Base-by-base conservation (phyloP, 2,888 invertebrate genomes). In the Schrankia costaestrigalis region DNA sequence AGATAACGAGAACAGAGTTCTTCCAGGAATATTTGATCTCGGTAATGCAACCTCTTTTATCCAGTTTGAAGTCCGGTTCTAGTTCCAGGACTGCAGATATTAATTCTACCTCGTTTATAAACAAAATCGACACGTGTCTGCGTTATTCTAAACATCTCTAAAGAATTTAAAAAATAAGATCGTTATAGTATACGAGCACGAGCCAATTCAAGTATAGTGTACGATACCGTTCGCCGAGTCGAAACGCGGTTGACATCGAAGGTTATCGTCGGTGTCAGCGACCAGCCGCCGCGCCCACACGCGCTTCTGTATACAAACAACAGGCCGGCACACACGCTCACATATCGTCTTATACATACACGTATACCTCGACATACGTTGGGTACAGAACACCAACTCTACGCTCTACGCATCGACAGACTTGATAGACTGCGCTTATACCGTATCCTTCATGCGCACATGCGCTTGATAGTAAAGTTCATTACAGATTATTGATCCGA, bases 261-360 rank as follows among this genome's bases (percentile, higher is more conserved):
- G 86, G 85, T 85, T 85, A 86, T 84, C 84, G 74, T 39, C 78
- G 73, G 81, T 76, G 85, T 86, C 85, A 84, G 78, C 84, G 84
- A 83, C 84, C 85, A 84, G 77, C 63, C 71, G 63, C 50, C 75
- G 68, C 78, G 78, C 83, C 81, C 76, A 83, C 84, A 80, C 72
- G 73, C 80, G 74, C 71, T 65, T 75, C 63, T 76, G 78, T 79
- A 73, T 79, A 79, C 78, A 78, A 78, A 78, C 78, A 78, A 67
- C 57, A 34, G 46, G 39, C 35, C 42, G 28, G 42, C 60, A 61
- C 71, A 71, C 67, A 66, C 56, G 52, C 65, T 57, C 63, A 63
- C 51, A 46, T 42, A 31, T 19, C 41, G 26, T 34, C 35, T 13
- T 35, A 41, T 32, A 33, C 24, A 25, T 10, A 14, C 19, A 10